These are phyloP conservation scores for Belonocnema kinseyi DNA, from an alignment of 1,140 invertebrate genomes.

Conservation along the genomic window DNA sequence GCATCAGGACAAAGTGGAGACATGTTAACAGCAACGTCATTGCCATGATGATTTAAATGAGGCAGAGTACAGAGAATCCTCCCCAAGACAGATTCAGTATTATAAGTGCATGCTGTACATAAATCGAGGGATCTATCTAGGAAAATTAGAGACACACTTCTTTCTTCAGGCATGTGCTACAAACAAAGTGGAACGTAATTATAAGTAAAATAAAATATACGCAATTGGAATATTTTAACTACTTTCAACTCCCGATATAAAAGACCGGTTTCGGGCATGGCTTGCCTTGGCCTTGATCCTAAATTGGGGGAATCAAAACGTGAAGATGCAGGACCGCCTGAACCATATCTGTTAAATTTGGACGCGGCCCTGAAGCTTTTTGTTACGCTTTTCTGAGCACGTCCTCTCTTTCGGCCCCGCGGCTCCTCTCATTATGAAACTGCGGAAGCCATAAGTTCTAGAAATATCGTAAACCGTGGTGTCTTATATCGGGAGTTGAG, in stretches of 20 bases:
- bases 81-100: constrained; percentile 80
- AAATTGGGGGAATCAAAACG: too few species aligned
- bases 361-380: too few species aligned
- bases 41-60: constrained; percentile 79
- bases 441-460: too few species aligned
- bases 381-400: too few species aligned
- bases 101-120: constrained; percentile 78
- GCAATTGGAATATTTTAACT: neutral
- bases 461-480: too few species aligned
- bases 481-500: too few species aligned
- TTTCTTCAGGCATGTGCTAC: constrained; percentile 47
- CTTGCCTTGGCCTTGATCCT: too few species aligned
- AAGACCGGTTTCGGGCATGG: too few species aligned
- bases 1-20: constrained; percentile 76
- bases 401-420: too few species aligned
- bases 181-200: constrained; percentile 53
- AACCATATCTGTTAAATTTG: too few species aligned
- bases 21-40: constrained; percentile 82
- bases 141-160: constrained; percentile 80
- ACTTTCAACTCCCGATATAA: neutral
- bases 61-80: constrained; percentile 80
- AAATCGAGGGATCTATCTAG: constrained; percentile 82
- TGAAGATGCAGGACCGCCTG: too few species aligned
- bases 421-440: too few species aligned
- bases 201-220: constrained; percentile 33